These are phyloP conservation scores for Naja naja DNA, from an alignment of 2,113 vertebrate genomes.

Conservation along the genomic window DNA sequence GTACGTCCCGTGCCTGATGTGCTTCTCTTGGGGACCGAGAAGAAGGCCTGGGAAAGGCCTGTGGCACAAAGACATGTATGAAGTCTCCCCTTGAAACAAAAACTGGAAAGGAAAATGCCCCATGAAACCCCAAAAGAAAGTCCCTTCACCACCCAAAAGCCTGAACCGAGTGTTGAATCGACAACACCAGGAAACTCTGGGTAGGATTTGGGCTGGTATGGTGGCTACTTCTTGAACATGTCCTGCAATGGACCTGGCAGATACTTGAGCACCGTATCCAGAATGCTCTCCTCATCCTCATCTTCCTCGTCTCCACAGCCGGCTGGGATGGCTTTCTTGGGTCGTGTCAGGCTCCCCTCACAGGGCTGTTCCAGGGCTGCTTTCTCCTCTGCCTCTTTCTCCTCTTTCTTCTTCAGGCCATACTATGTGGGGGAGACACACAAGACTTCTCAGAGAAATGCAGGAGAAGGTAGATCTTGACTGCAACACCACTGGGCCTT, in stretches of 20 bases:
- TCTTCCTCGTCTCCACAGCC: constrained; percentile 95
- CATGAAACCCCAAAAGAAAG: constrained; percentile 6
- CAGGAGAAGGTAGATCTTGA: background rate
- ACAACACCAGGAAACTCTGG: constrained; percentile 32
- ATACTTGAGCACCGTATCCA: constrained; percentile 98
- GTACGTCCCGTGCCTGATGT: background rate
- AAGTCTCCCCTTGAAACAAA: constrained; percentile 55
- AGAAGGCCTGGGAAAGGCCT: background rate
- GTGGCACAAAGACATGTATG: constrained; percentile 41
- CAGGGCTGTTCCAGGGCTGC: constrained; percentile 95
- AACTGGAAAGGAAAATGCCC: constrained; percentile 1
- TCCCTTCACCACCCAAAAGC: background rate
- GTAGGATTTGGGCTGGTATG: constrained; percentile 22
- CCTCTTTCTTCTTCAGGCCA: constrained; percentile 97
- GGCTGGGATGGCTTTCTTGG: constrained; percentile 92
- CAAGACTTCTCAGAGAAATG: background rate
- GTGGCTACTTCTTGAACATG: constrained; percentile 97
- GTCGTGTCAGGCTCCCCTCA: constrained; percentile 92
- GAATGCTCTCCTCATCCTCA: constrained; percentile 95
- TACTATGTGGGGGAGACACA: constrained; percentile 74
- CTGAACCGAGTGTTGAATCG: background rate
- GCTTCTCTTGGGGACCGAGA: background rate
- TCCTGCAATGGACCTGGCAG: constrained; percentile 95
- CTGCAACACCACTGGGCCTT: background rate
- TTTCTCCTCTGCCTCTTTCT: constrained; percentile 97